Percentiles rank a stretch among this genome's conserved stretches.
Evolutionary conservation across 53 echinoderm and acorn worm genomes (phyloP).

Genomic region (Echinarachnius parma): DNA sequence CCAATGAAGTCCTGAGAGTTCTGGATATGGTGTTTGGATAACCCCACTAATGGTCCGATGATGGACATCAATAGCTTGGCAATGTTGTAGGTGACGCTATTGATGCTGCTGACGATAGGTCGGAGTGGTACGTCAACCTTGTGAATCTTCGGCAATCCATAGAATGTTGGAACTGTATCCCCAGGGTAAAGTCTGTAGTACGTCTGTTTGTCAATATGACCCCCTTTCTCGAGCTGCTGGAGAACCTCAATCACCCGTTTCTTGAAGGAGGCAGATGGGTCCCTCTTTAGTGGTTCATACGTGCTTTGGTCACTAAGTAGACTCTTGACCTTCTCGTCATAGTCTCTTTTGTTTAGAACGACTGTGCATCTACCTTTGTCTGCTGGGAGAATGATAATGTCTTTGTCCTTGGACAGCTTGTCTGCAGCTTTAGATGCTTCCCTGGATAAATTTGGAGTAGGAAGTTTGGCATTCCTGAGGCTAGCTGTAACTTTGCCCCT

Average conservation of each 20-base stretch:
- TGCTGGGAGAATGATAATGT: too few relatives aligned
- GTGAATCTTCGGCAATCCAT: constrained; percentile 35
- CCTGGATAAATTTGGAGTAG: too few relatives aligned
- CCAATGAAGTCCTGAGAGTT: constrained; percentile 43
- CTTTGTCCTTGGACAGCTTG: too few relatives aligned
- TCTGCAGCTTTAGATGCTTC: too few relatives aligned
- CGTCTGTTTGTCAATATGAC: constrained; percentile 24
- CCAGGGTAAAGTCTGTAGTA: constrained; percentile 23
- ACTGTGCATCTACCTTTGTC: too few relatives aligned
- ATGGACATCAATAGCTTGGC: constrained; percentile 45
- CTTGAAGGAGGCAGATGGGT: constrained; percentile 21
- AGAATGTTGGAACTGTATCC: constrained; percentile 2
- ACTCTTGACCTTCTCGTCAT: too few relatives aligned
- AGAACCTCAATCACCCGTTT: constrained; percentile 20
- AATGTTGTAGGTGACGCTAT: constrained; percentile 56
- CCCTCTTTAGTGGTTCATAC: constrained; percentile 18
- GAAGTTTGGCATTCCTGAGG: too few relatives aligned
- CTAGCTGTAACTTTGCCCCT: too few relatives aligned
- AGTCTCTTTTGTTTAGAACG: too few relatives aligned
- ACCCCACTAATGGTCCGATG: constrained; percentile 46
- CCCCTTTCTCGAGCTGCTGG: constrained; percentile 18
- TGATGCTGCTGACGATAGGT: constrained; percentile 48
- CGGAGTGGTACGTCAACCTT: constrained; percentile 40
- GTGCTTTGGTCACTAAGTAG: too few relatives aligned
- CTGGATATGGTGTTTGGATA: constrained; percentile 26